Evolutionary conservation across 2,113 vertebrate species (phyloP).

Genomic region (Bos javanicus): DNA sequence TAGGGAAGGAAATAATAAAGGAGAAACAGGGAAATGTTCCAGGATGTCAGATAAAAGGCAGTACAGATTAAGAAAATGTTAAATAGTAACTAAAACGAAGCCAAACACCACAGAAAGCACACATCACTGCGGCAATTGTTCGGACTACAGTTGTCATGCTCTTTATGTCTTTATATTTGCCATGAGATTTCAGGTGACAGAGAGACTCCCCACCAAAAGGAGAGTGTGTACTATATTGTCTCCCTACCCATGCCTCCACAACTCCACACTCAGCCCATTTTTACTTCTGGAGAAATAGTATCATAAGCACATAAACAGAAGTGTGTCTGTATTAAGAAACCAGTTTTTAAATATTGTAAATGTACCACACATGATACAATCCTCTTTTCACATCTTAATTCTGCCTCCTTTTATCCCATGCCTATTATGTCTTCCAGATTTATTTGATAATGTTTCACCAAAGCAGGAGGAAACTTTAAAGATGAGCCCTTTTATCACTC

Average conservation of each 20-base stretch:
- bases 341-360: not conserved
- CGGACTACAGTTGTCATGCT: not conserved
- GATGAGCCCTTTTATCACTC: not conserved
- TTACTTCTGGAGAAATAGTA: not conserved
- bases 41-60: slow-evolving; percentile 3
- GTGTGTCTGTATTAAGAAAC: not conserved
- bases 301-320: not conserved
- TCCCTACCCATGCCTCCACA: not conserved
- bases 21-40: not conserved
- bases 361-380: accelerated
- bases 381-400: not conserved
- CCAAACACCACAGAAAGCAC: not conserved
- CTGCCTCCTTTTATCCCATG: not conserved
- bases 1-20: not conserved
- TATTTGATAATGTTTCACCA: slow-evolving; percentile 32
- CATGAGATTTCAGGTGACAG: not conserved
- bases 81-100: not conserved
- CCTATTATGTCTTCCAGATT: not conserved
- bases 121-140: not conserved
- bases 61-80: not conserved
- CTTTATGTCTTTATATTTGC: not conserved
- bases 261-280: not conserved
- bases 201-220: not conserved
- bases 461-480: slow-evolving; percentile 51
- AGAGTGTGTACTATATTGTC: not conserved